These are phyloP conservation scores for Urosaurus nigricauda DNA, from an alignment of 2,797 vertebrate species.

Conservation along the genomic window DNA sequence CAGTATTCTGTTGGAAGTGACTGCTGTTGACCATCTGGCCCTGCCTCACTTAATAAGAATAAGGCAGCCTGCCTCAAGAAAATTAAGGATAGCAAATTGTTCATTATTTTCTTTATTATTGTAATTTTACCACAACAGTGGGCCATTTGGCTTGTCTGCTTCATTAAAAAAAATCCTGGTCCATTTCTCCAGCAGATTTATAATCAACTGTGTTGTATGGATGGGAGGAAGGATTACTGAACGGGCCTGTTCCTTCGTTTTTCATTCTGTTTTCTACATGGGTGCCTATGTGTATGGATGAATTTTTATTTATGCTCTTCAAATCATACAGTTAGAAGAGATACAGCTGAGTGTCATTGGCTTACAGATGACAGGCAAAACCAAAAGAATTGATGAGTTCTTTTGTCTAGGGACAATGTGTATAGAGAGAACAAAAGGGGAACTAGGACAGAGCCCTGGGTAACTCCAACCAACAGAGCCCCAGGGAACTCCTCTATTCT, in stretches of 20 bases:
- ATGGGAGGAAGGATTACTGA: neutral
- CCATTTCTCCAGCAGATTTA: neutral
- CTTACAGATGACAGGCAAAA: too few species aligned
- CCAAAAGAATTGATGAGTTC: too few species aligned
- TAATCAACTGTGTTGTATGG: neutral
- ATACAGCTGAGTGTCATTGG: too few species aligned
- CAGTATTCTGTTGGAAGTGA: neutral
- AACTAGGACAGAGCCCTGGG: too few species aligned
- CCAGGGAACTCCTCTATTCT: too few species aligned
- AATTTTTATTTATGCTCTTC: neutral
- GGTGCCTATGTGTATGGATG: neutral
- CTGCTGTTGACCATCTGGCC: neutral
- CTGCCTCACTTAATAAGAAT: neutral
- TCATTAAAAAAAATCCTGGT: neutral
- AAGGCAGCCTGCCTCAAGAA: neutral
- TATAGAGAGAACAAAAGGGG: too few species aligned
- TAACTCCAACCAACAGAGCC: too few species aligned
- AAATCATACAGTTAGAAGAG: too few species aligned
- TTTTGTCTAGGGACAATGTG: too few species aligned
- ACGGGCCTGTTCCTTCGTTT: neutral
- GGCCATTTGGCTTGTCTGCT: neutral
- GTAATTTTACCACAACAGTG: neutral
- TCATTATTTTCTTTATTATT: neutral
- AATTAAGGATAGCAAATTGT: neutral
- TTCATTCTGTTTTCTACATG: too few species aligned